Evolutionary conservation across 2,797 vertebrate genomes (phyloP).

Genomic region (Cryptoprocta ferox): DNA sequence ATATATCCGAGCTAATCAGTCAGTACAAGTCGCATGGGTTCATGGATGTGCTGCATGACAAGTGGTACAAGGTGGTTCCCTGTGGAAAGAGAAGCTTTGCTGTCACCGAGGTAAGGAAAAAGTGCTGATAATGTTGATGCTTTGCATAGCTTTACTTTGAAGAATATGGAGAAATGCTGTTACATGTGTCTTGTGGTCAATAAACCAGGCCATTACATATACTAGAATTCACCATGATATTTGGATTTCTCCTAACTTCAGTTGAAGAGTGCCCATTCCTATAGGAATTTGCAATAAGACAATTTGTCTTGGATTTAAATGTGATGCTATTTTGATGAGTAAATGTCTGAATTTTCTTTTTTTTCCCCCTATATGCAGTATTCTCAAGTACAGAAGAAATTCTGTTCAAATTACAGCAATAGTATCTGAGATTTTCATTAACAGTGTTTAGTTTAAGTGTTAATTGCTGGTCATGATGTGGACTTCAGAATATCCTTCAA

Average conservation of each 20-base stretch:
- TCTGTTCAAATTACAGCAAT: neutral
- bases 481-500: neutral
- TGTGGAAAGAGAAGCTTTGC: conserved; percentile 98
- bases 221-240: neutral
- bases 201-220: neutral
- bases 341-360: conserved; percentile 18
- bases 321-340: neutral
- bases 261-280: neutral
- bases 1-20: conserved; percentile 97
- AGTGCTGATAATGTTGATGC: neutral
- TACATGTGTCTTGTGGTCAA: neutral
- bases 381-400: neutral
- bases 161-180: neutral
- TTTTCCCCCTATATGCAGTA: neutral
- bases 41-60: conserved; percentile 99
- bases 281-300: neutral
- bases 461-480: neutral
- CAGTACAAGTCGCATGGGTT: conserved; percentile 99
- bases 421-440: neutral
- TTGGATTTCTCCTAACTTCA: neutral
- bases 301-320: conserved; percentile 16
- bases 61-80: conserved; percentile 99
- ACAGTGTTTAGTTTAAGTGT: neutral
- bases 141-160: neutral
- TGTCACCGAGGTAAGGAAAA: conserved; percentile 93